Conservation (phyloP, 2,888 invertebrate genomes). For the Brachyptera risi region DNA sequence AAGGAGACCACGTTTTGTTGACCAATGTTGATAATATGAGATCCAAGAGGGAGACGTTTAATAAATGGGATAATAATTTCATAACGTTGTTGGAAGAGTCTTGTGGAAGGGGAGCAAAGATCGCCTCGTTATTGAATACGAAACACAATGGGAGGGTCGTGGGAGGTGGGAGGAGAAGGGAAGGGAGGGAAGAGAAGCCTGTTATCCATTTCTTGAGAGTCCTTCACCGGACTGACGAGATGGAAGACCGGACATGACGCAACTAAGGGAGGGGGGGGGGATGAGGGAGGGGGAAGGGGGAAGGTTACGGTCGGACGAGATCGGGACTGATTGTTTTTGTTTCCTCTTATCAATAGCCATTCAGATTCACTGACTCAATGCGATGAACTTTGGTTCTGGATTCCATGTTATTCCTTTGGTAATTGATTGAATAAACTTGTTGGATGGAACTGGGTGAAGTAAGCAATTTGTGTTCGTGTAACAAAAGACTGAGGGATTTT, state of each 20-base stretch:
- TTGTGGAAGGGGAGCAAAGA: background rate
- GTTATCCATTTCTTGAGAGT: too few relatives aligned
- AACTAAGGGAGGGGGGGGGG: background rate
- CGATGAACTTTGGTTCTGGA: too few relatives aligned
- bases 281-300: background rate
- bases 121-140: conserved; percentile 11
- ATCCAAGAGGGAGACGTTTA: background rate
- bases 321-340: conserved; percentile 7
- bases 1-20: too few relatives aligned
- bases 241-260: background rate
- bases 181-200: too few relatives aligned
- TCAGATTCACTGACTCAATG: too few relatives aligned
- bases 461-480: too few relatives aligned
- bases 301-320: background rate
- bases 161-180: background rate
- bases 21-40: too few relatives aligned
- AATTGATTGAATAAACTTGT: too few relatives aligned
- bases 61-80: conserved; percentile 20
- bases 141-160: background rate
- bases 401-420: too few relatives aligned
- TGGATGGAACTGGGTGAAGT: too few relatives aligned
- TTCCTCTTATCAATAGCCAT: background rate
- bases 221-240: background rate
- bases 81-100: background rate
- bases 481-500: too few relatives aligned